phyloP scores from a whole-genome alignment of 2,888 invertebrate species.

The Microplitis manilae region DNA sequence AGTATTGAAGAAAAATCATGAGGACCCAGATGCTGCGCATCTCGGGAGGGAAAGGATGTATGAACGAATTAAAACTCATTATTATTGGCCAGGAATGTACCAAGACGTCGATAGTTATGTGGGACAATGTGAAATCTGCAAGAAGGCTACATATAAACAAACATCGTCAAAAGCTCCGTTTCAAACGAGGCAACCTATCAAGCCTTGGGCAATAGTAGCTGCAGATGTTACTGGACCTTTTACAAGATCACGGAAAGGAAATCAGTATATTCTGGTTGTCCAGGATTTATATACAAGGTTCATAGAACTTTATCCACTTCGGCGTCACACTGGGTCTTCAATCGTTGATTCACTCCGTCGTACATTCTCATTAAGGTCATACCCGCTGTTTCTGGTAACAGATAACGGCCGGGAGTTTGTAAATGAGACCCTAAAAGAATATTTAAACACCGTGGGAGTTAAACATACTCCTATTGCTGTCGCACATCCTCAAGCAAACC shows the following conservation, averaged over 20 bases:
- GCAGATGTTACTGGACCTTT: background rate
- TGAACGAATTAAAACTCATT: background rate
- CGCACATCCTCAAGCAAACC: conserved; percentile 15
- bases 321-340: background rate
- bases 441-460: background rate
- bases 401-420: background rate
- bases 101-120: background rate
- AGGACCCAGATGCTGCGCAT: background rate
- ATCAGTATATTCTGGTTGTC: background rate
- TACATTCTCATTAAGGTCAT: background rate
- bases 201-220: background rate
- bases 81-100: background rate
- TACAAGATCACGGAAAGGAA: background rate
- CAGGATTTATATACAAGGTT: background rate
- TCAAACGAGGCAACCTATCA: background rate
- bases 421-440: background rate
- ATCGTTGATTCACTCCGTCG: background rate
- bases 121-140: background rate
- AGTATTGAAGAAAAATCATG: background rate
- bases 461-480: background rate
- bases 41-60: background rate
- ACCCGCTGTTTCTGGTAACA: background rate
- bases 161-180: background rate
- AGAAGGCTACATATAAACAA: background rate
- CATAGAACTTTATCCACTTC: background rate